Base-by-base conservation (phyloP, 1,140 invertebrate genomes). In the Globodera rostochiensis region DNA sequence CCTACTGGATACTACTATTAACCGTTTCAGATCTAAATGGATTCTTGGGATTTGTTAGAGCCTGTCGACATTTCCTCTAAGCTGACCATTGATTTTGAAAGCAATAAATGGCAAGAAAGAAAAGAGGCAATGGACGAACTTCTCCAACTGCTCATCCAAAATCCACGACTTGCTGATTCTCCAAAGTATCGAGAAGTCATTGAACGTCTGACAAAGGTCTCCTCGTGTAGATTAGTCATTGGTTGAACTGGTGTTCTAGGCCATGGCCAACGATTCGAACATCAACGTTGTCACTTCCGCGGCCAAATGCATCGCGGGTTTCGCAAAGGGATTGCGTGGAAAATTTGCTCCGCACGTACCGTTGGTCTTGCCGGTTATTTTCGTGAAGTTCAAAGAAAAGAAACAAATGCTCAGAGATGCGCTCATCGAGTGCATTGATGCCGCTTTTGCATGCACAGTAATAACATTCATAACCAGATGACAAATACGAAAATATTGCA, bases 51-150 rank as follows among this genome's bases (percentile, higher is more conserved):
- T 75, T 90, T 98, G 2, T 89, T 97, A 9, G 94, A 95, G 85
- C 94, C 96, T 0, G 95, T 97, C 47, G 95, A 98, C 88, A 95
- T 98, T 87, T 88, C 98, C 0, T 93, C 94, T 4, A 94, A 96
- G 90, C 89, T 98, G 46, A 95, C 96, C 0, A 96, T 96, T 92
- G 95, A 98, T 90, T 98, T 98, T 90, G 97, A 94, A 90, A 94
- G 94, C 0, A 98, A 98, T 89, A 98, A 98, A 88, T 98, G 97
- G 97, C 94, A 96, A 88, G 95, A 98, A 75, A 92, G 97, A 9
- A 97, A 97, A 90, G 95, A 97, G 90, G 93, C 94, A 0, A 87
- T 99, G 6, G 95, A 96, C 86, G 91, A 91, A 2, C 90, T 97
- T 1, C 94, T 96, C 78, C 92, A 92, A 80, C 88, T 91, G 70